Evolutionary conservation across 2,888 invertebrate genomes (phyloP).

Genomic region (Linnaemya tessellans): DNA sequence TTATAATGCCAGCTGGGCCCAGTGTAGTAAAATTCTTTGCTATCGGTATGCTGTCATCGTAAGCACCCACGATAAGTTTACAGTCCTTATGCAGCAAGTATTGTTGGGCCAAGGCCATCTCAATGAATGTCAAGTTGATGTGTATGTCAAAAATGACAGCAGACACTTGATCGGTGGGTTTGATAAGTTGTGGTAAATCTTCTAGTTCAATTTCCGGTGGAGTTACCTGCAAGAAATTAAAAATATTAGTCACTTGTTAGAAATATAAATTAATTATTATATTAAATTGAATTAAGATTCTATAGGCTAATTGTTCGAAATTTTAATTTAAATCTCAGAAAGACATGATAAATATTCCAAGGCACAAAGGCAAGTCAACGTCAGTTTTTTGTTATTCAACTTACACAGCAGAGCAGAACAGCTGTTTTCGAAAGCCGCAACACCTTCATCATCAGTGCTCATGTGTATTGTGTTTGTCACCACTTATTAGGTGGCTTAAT

Average conservation of each 20-base stretch:
- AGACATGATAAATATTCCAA: no score
- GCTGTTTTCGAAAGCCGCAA: no score
- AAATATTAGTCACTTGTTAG: background rate
- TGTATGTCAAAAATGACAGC: slow-evolving; percentile 83
- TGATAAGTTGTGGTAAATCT: slow-evolving; percentile 49
- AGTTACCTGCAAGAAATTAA: slow-evolving; percentile 58
- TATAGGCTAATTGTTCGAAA: no score
- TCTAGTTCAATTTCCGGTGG: slow-evolving; percentile 63
- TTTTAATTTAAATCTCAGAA: no score
- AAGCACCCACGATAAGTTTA: slow-evolving; percentile 80
- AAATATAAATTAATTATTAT: no score
- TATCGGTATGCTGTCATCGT: slow-evolving; percentile 73
- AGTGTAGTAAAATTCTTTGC: slow-evolving; percentile 71
- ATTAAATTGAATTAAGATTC: no score
- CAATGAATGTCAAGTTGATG: slow-evolving; percentile 80
- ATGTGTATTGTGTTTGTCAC: no score
- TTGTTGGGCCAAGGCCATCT: slow-evolving; percentile 80
- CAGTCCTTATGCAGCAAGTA: slow-evolving; percentile 82
- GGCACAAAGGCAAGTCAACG: no score
- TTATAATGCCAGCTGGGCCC: slow-evolving; percentile 72
- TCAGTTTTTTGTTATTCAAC: no score
- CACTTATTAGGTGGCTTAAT: no score
- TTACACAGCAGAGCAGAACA: no score
- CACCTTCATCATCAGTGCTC: no score
- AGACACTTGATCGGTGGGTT: slow-evolving; percentile 75